Conservation (phyloP, 2,888 invertebrate genomes). For the Hyppa rectilinea region DNA sequence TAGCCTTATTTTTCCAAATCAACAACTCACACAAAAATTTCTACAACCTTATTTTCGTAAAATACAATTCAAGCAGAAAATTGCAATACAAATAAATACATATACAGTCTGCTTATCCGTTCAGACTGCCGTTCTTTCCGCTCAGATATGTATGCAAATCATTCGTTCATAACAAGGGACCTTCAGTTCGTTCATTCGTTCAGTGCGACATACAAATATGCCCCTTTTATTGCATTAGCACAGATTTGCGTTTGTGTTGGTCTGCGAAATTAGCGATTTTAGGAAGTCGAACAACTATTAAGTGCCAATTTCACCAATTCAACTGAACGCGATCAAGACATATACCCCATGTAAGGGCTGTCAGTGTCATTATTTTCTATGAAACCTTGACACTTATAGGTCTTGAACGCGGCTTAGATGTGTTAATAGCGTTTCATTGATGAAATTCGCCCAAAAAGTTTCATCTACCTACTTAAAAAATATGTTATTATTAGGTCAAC, state of each 20-base stretch:
- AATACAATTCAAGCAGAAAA: slow-evolving; percentile 35
- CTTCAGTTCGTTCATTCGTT: slow-evolving; percentile 60
- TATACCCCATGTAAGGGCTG: too few relatives aligned
- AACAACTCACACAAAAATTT: neutral
- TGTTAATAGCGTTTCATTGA: too few relatives aligned
- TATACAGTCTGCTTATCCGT: slow-evolving; percentile 40
- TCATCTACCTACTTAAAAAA: too few relatives aligned
- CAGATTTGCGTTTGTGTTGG: slow-evolving; percentile 54
- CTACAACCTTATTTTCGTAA: slow-evolving; percentile 16
- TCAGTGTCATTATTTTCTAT: too few relatives aligned
- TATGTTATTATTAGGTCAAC: too few relatives aligned
- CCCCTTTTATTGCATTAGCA: slow-evolving; percentile 61
- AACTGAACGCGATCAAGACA: too few relatives aligned
- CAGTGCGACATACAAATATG: slow-evolving; percentile 57
- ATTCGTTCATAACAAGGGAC: slow-evolving; percentile 63
- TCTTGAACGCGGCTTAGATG: too few relatives aligned
- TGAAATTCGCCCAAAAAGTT: too few relatives aligned
- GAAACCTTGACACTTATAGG: too few relatives aligned
- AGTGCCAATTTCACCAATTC: too few relatives aligned
- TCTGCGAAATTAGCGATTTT: slow-evolving; percentile 33
- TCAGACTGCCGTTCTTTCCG: slow-evolving; percentile 48
- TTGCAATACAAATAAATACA: slow-evolving; percentile 48
- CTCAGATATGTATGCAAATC: slow-evolving; percentile 63
- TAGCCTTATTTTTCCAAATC: neutral
- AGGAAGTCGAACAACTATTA: neutral